Base-by-base conservation (phyloP, 2,113 vertebrate genomes). In the Dryoscopus gambensis region DNA sequence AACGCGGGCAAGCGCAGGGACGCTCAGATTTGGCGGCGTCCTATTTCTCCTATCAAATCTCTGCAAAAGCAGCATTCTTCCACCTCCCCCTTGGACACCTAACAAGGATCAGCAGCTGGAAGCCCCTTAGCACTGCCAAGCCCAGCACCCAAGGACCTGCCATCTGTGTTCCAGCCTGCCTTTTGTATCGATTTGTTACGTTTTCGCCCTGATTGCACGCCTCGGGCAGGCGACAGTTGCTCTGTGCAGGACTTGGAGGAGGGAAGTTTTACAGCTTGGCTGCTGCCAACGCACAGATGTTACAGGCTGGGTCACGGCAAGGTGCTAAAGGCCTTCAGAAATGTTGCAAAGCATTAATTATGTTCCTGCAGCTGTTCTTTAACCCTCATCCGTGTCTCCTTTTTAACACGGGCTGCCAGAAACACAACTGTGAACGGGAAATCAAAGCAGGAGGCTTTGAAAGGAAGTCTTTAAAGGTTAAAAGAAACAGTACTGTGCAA, bases 281-380 rank as follows among this genome's bases (percentile, higher is more conserved):
- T 96, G 91, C 97, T 96, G 95, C 97, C 97, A 97, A 95, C 1
- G 39, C 97, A 94, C 98, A 98, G 98, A 97, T 98, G 98, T 98
- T 98, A 73, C 94, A 62, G 95, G 86, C 96, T 97, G 94, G 97
- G 97, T 94, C 95, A 80, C 74, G n/a, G 93, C 71, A 94, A 98
- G 97, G 97, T 97, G 97, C 97, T 96, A 96, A 98, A 98, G 97
- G 95, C 97, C 97, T 91, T 67, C 62, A 92, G 97, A 97, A 97
- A 96, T 90, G 93, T 96, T 96, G 95, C 90, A 91, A 95, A 97
- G 80, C 97, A 96, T 97, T 98, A 97, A 98, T 98, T 98, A 98
- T 95, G 92, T 96, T 89, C 93, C 95, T 4, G 37, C 97, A 98
- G 97, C 98, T 98, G 98, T 96, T 98, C 97, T 93, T 96, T 96